A percentile compares a stretch with the other conserved stretches of the same genome.
Evolutionary conservation across 2,888 invertebrate genomes (phyloP).

Genomic region (Tetranychus piercei): DNA sequence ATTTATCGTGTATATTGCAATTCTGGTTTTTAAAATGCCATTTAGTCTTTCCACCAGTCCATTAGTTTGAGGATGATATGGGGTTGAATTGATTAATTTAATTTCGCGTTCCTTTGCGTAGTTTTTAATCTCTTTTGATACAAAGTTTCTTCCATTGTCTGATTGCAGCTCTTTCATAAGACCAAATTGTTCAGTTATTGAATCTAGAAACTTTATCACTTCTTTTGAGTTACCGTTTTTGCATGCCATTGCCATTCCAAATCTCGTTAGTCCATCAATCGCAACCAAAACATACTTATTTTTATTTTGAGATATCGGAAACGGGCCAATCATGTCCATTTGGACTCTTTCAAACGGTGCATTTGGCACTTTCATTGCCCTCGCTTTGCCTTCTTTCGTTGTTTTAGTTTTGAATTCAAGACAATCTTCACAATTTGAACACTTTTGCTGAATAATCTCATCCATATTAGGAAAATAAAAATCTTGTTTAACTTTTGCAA

Average conservation of each 20-base stretch:
- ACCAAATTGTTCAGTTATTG: background rate
- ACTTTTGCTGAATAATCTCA: background rate
- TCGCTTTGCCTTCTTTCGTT: background rate
- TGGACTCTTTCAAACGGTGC: background rate
- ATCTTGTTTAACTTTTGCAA: background rate
- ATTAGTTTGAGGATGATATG: background rate
- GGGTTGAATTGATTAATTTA: background rate
- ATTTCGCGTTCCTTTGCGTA: background rate
- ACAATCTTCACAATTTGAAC: background rate
- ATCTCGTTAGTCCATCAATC: background rate
- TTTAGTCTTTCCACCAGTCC: background rate
- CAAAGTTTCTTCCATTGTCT: background rate
- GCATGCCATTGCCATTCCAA: background rate
- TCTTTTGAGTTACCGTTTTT: background rate
- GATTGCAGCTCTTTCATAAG: background rate
- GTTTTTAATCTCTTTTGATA: background rate
- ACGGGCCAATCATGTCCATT: background rate
- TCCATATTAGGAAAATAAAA: background rate
- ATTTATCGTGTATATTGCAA: background rate
- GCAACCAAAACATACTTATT: background rate
- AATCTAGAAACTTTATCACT: background rate
- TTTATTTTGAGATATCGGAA: background rate
- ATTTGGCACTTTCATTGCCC: background rate
- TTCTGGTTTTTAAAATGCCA: background rate
- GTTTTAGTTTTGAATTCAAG: background rate